A percentile compares a stretch with the other conserved stretches of the same genome.
These are phyloP conservation scores for Pelmatolapia mariae DNA, from an alignment of 2,113 vertebrate species.

Conservation along the genomic window DNA sequence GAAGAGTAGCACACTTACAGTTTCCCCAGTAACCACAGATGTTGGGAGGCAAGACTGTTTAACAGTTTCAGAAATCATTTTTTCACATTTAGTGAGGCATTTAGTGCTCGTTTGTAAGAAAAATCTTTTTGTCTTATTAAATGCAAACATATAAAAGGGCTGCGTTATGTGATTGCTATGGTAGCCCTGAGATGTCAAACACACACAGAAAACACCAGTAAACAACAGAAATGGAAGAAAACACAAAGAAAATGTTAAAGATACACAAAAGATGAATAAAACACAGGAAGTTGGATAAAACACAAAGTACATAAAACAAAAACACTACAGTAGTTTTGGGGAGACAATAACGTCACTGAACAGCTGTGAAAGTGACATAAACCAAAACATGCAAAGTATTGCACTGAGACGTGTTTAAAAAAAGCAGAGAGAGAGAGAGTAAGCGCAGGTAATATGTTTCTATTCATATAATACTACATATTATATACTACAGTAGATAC, in stretches of 20 bases:
- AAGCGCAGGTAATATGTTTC: not conserved
- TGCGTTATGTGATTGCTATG: not conserved
- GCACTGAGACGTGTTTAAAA: not conserved
- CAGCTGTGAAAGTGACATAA: not conserved
- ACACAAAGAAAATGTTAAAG: not conserved
- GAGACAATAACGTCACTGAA: fast-evolving
- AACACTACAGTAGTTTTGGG: not conserved
- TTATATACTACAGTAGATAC: not conserved
- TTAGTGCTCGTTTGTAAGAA: not conserved
- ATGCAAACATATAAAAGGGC: not conserved
- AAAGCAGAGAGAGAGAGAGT: not conserved
- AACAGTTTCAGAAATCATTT: not conserved
- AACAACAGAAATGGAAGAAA: not conserved
- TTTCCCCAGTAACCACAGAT: not conserved
- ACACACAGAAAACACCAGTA: not conserved
- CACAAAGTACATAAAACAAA: not conserved
- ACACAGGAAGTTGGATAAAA: not conserved
- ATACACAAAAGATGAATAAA: not conserved
- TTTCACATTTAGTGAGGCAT: not conserved
- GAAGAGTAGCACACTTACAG: not conserved
- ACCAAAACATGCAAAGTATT: not conserved
- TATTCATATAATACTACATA: not conserved
- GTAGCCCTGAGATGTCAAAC: not conserved
- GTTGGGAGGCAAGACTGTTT: not conserved
- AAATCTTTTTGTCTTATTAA: not conserved